Base-by-base conservation (phyloP, 2,888 invertebrate species). In the Pemphredon lugubris region DNA sequence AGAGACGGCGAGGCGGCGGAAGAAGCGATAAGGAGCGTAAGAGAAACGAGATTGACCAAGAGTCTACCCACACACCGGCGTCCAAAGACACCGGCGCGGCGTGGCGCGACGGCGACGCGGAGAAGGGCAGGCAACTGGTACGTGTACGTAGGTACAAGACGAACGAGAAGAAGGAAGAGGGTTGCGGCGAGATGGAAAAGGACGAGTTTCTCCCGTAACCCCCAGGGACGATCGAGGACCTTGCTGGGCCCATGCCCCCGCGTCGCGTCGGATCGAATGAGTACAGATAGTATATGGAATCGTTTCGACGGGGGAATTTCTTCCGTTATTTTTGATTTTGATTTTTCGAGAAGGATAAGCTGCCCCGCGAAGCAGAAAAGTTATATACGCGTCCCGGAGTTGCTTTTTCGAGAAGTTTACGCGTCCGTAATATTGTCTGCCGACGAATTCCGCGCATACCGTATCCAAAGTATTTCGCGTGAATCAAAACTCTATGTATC, bases 191-290 rank as follows among this genome's bases (percentile, higher is more conserved):
- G 39, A 45, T 13, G 57, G 30, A 48, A 45, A 66, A 64, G 70
- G 66, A 59, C 68, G 54, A 45, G 55, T 51, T 69, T 59, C 65
- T 66, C 40, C 57, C 40, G 71, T 69, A 74, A 71, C 74, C 60
- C 71, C 61, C 81, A 77, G 81, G 77, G 72, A 69, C 75, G 81
- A 79, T 79, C 54, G 16, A 54, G 61, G 57, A 60, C 50, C 58
- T 53, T 58, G 26, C 37, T 30, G 81, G 58, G 67, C 72, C 81
- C 81, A 60, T 45, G 72, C 55, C 57, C n/a, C 26, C 32, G 7
- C 13, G 18, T 34, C 11, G n/a, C 26, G 14, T 45, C 20, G 13
- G 53, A 64, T 39, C 32, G 9, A 30, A 16, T 20, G 4, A 23
- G 14, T 11, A 6, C 6, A 48, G 44, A 16, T 2, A 23, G 14